Conservation (phyloP, 2,888 invertebrate genomes). For the Adelphocoris suturalis region DNA sequence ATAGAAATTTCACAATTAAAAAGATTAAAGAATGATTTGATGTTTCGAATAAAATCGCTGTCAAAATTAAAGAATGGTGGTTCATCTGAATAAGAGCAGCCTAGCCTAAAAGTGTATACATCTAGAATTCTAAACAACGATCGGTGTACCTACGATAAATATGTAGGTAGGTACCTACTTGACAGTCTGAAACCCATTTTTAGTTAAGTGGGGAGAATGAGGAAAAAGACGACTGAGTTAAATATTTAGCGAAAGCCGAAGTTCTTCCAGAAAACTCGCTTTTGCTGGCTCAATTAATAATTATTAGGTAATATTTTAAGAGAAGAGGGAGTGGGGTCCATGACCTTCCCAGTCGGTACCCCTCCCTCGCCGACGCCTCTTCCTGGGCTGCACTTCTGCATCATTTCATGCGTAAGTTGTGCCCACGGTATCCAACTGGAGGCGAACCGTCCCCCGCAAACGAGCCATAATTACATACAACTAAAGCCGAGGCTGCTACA, state of each 20-base stretch:
- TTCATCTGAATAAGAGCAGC: too few relatives aligned
- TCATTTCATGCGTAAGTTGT: conserved; percentile 37
- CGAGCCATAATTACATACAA: conserved; percentile 38
- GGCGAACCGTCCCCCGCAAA: conserved; percentile 45
- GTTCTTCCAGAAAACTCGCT: neutral
- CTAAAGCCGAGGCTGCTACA: neutral
- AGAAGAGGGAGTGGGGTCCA: conserved; percentile 53
- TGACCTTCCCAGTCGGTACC: conserved; percentile 47
- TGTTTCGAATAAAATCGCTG: too few relatives aligned
- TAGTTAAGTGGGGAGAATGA: too few relatives aligned
- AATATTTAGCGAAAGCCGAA: neutral
- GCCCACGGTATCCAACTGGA: conserved; percentile 13
- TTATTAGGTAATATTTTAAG: conserved; percentile 50
- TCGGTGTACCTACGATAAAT: too few relatives aligned
- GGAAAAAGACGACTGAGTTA: too few relatives aligned
- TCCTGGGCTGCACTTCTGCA: conserved; percentile 33
- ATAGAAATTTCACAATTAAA: too few relatives aligned
- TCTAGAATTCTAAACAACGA: too few relatives aligned
- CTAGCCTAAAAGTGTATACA: too few relatives aligned
- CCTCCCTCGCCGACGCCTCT: conserved; percentile 31
- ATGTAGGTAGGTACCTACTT: too few relatives aligned
- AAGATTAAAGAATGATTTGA: too few relatives aligned
- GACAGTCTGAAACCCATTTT: too few relatives aligned
- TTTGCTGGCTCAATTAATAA: conserved; percentile 37
- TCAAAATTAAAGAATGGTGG: too few relatives aligned